phyloP scores from a whole-genome alignment of 2,113 vertebrate species.

The Dasyornis broadbenti region DNA sequence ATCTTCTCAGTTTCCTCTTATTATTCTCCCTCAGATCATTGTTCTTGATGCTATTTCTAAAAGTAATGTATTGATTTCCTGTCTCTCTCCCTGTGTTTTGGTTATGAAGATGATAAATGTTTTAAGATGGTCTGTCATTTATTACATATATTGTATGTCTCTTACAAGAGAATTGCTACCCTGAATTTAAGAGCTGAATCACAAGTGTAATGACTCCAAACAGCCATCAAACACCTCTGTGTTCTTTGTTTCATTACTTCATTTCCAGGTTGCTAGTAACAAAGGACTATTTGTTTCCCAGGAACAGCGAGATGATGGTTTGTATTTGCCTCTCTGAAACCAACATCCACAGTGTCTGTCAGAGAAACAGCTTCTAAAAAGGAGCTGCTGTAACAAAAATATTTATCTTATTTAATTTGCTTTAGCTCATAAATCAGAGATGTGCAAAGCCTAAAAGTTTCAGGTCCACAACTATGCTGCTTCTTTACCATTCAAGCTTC shows the following conservation, averaged over 20 bases:
- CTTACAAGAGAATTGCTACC: not conserved
- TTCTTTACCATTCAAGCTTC: not conserved
- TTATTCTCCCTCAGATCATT: constrained; percentile 24
- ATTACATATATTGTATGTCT: not conserved
- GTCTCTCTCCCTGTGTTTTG: not conserved
- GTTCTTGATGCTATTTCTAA: constrained; percentile 17
- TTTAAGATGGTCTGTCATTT: not conserved
- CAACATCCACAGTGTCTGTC: not conserved
- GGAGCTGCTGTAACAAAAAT: not conserved
- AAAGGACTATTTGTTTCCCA: not conserved
- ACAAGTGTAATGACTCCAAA: not conserved
- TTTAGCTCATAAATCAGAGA: not conserved
- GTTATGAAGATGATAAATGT: not conserved
- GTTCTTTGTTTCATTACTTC: not conserved
- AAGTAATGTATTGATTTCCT: constrained; percentile 29
- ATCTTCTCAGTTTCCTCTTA: constrained; percentile 25
- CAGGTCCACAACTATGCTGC: not conserved
- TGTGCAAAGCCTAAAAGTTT: not conserved
- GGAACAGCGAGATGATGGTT: not conserved
- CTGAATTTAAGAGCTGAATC: not conserved
- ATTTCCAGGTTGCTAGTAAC: not conserved
- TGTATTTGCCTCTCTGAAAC: not conserved
- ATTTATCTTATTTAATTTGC: not conserved
- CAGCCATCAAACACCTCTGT: not conserved
- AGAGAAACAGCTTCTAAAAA: not conserved